Evolutionary conservation across 2,797 vertebrate genomes (phyloP).

Genomic region (Amazonetta brasiliensis): DNA sequence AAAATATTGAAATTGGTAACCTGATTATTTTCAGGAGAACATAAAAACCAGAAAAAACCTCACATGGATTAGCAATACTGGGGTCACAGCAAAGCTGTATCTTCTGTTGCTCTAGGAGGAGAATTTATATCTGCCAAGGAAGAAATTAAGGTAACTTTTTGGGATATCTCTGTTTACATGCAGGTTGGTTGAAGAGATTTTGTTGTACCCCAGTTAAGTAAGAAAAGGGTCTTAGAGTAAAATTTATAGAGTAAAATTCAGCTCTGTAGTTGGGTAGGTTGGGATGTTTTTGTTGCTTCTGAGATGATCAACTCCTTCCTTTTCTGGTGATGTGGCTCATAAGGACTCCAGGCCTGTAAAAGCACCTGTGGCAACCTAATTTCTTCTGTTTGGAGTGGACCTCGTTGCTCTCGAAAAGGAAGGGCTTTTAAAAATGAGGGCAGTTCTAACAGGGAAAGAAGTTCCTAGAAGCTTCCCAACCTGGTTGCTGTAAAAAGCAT

Average conservation of each 20-base stretch:
- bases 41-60: not conserved
- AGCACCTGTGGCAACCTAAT: not conserved
- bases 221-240: not conserved
- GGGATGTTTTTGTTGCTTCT: not conserved
- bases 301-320: not conserved
- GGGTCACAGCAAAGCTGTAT: not conserved
- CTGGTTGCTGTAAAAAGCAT: not conserved
- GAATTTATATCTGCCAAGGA: not conserved
- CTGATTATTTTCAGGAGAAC: not conserved
- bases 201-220: not conserved
- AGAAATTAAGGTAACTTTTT: not conserved
- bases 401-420: not conserved
- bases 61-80: not conserved
- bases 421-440: not conserved
- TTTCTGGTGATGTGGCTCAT: not conserved
- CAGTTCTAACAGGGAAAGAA: not conserved
- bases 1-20: not conserved
- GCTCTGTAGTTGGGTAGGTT: not conserved
- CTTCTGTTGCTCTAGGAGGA: not conserved
- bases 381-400: not conserved
- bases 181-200: not conserved
- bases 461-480: not conserved
- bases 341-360: not conserved
- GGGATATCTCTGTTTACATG: not conserved
- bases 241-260: not conserved